A percentile compares a stretch with the other conserved stretches of the same genome.
These are phyloP conservation scores for Drosophila koepferae DNA, from an alignment of 2,888 invertebrate genomes.

Conservation along the genomic window DNA sequence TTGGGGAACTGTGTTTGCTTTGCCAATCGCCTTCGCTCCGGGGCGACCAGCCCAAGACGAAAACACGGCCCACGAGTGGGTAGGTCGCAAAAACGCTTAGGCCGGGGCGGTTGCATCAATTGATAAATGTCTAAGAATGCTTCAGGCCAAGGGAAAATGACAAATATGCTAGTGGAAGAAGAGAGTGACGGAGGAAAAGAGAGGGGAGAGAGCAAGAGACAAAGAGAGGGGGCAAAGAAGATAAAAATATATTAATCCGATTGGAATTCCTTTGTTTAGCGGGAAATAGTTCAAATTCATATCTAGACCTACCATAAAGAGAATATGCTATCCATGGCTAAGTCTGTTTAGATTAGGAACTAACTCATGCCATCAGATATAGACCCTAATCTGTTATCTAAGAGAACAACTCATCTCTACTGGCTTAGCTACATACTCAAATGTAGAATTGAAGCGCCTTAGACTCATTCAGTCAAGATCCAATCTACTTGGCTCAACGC, in stretches of 20 bases:
- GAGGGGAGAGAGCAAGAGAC: not conserved
- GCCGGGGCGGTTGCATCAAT: constrained; percentile 10
- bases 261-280: not conserved
- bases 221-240: not conserved
- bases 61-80: constrained; percentile 44
- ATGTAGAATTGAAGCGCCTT: too few species aligned
- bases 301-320: not conserved
- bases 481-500: too few species aligned
- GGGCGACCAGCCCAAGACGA: constrained; percentile 4
- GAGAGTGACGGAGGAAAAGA: not conserved
- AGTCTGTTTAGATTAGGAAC: too few species aligned
- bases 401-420: too few species aligned
- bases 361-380: too few species aligned
- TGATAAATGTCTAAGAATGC: constrained; percentile 14
- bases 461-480: too few species aligned
- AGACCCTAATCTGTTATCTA: too few species aligned
- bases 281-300: not conserved
- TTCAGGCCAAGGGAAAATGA: not conserved
- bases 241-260: too few species aligned
- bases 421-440: too few species aligned
- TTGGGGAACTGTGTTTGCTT: constrained; percentile 49
- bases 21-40: constrained; percentile 45
- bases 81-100: not conserved
- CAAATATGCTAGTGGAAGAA: not conserved
- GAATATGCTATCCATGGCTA: too few species aligned